Evolutionary conservation across 2,113 vertebrate species (phyloP), one percentile per base, ranked within the genome.

Genomic region (Potamarius usumacintae): DNA sequence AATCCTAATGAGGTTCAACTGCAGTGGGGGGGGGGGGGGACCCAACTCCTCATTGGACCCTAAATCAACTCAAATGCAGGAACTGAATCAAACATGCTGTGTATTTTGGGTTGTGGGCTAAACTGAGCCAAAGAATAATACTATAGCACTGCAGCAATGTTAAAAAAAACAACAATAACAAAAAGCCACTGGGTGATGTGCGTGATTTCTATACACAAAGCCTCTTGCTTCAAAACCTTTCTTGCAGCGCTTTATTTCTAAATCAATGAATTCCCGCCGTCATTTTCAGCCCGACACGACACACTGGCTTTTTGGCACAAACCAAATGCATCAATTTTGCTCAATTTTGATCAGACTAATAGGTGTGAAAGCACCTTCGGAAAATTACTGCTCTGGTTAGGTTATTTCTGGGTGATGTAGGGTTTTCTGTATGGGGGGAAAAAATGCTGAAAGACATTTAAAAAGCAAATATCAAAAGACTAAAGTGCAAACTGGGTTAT

Each of bases 381-480:
- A 55, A 42, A 63, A 62, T 6, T 79, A 5, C 58, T 52, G n/a
- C 15, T 25, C 48, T 11, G 10, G 22, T 20, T 52, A 27, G 25
- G 6, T 63, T 77, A 85, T 63, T 63, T 85, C 65, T 12, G n/a
- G 78, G 15, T 30, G 53, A 17, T 58, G 53, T 1, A 30, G 27
- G 74, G 14, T 30, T 15, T 55, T 57, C 18, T 25, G 18, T 53
- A 50, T 18, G 72, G 72, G 18, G n/a, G 67, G 1, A 7, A 17
- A 34, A 17, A 34, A 30, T 7, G 58, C 20, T 42, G 7, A 72
- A 48, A 42, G 71, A 57, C 84, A 22, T 63, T 78, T 86, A 79
- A 62, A 52, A 67, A 42, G 57, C 52, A 76, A 85, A 60, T 76
- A 67, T 60, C 34, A 50, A 55, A 57, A 67, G 82, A 25, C 83